Conservation (phyloP, 2,113 vertebrate species). For the Ceyx margarethae region DNA sequence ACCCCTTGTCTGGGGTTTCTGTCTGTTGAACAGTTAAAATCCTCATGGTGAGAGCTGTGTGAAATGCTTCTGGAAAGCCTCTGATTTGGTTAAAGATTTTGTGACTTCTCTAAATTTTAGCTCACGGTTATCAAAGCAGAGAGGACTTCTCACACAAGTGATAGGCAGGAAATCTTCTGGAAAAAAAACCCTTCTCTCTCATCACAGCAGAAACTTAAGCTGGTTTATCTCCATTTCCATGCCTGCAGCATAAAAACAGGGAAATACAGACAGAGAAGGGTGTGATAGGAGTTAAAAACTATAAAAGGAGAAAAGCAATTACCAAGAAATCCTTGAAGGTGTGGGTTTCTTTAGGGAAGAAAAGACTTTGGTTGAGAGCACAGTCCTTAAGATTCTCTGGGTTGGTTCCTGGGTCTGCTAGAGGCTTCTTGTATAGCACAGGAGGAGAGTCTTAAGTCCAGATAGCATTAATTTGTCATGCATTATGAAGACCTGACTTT, state of each 20-base stretch:
- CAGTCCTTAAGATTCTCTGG: neutral
- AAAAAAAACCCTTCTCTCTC: neutral
- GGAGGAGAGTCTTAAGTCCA: neutral
- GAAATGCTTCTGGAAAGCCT: constrained; percentile 7
- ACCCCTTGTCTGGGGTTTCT: neutral
- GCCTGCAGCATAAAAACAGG: neutral
- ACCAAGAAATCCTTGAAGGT: neutral
- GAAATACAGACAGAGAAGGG: neutral
- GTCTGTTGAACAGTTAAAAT: neutral
- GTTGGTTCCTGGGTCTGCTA: neutral
- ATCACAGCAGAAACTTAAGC: neutral
- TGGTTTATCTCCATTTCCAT: constrained; percentile 21
- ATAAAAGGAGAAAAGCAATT: neutral
- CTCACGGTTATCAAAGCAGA: neutral
- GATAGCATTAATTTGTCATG: neutral
- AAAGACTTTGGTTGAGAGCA: neutral
- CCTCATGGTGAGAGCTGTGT: neutral
- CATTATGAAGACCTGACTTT: neutral
- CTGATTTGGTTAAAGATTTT: neutral
- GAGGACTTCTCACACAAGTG: neutral
- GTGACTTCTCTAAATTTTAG: neutral
- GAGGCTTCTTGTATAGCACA: neutral
- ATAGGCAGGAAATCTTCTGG: neutral
- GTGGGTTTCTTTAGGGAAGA: neutral
- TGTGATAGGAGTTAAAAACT: neutral